Conservation (phyloP, 2,888 invertebrate genomes). For the Stenodera caucasica region DNA sequence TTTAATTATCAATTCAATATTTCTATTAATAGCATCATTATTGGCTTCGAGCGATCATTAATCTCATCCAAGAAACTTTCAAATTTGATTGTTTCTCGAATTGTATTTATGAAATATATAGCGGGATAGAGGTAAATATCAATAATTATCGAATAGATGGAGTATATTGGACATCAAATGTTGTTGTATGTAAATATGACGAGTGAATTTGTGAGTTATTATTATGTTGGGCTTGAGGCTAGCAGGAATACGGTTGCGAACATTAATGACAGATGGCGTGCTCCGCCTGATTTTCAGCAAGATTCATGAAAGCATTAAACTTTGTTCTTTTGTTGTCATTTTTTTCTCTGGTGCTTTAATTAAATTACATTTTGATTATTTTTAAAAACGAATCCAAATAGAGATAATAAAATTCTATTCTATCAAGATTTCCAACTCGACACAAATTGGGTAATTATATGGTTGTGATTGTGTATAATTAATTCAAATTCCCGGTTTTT, state of each 20-base stretch:
- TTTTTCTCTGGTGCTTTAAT: too few relatives aligned
- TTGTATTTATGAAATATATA: neutral
- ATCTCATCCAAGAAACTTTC: neutral
- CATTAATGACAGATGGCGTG: constrained; percentile 1
- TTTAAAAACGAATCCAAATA: neutral
- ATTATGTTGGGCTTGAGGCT: constrained; percentile 9
- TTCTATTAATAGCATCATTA: constrained; percentile 1
- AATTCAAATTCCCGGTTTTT: neutral
- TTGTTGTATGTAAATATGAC: constrained; percentile 28
- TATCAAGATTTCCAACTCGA: neutral
- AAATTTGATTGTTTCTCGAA: neutral
- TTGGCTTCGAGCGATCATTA: neutral
- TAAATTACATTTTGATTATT: neutral
- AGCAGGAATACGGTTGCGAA: neutral
- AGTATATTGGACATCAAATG: constrained; percentile 27
- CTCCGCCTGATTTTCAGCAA: neutral
- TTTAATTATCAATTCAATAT: constrained; percentile 4
- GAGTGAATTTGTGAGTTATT: constrained; percentile 27
- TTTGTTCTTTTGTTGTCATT: too few relatives aligned
- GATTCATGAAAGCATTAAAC: too few relatives aligned
- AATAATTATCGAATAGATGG: too few relatives aligned
- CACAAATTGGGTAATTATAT: neutral
- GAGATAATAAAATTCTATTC: neutral
- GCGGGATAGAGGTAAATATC: too few relatives aligned
- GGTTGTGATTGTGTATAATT: neutral